Percentiles rank a stretch among this genome's conserved stretches.
Conservation (phyloP, 1,140 invertebrate genomes). For the Aphaenogaster floridana region DNA sequence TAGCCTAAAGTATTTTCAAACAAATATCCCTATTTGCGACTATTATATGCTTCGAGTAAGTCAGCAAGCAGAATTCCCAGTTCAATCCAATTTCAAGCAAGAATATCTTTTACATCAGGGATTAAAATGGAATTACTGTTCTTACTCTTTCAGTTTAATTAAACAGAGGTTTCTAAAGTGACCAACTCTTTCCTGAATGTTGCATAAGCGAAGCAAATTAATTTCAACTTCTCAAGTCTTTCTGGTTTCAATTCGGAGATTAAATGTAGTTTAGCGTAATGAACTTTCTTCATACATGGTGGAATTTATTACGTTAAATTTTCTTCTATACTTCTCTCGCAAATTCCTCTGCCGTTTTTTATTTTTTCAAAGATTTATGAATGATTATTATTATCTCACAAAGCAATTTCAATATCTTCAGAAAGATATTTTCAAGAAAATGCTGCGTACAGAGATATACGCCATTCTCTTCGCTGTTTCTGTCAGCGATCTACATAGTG, state of each 20-base stretch:
- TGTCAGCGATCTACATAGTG: constrained; percentile 53
- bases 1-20: background rate
- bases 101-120: constrained; percentile 7
- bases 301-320: constrained; percentile 33
- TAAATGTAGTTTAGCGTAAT: constrained; percentile 20
- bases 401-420: constrained; percentile 41
- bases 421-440: constrained; percentile 41
- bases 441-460: constrained; percentile 42
- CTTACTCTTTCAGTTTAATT: constrained; percentile 64
- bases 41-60: background rate
- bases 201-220: constrained; percentile 23
- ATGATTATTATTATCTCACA: constrained; percentile 55
- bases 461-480: constrained; percentile 10
- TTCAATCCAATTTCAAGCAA: constrained; percentile 53
- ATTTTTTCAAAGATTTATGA: background rate
- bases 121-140: constrained; percentile 44
- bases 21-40: background rate
- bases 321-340: constrained; percentile 18
- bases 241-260: constrained; percentile 26
- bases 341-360: background rate
- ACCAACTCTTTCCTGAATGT: background rate
- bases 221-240: constrained; percentile 9
- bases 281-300: background rate
- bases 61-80: constrained; percentile 3
- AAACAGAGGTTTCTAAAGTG: constrained; percentile 51